A percentile compares a stretch with the other conserved stretches of the same genome.
Conservation (phyloP, 2,113 vertebrate species). For the Stercorarius parasiticus region DNA sequence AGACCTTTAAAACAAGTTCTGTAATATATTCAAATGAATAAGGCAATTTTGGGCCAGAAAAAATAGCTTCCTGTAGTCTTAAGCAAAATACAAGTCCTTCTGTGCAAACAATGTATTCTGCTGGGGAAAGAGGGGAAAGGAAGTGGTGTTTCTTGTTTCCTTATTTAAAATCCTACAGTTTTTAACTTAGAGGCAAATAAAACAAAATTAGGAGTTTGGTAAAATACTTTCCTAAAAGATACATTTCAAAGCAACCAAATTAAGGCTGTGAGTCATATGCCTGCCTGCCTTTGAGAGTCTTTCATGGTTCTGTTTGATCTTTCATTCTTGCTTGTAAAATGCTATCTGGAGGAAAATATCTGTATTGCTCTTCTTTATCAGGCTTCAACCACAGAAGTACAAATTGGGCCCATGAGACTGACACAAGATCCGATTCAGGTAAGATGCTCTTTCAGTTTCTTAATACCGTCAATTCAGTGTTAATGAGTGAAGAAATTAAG, state of each 20-base stretch:
- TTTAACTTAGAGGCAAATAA: background rate
- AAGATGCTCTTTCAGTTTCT: background rate
- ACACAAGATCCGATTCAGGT: slow-evolving; percentile 94
- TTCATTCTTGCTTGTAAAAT: background rate
- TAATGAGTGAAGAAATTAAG: background rate
- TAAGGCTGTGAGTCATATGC: background rate
- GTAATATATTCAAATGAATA: background rate
- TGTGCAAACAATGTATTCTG: background rate
- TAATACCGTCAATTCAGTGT: background rate
- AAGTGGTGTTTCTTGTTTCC: background rate
- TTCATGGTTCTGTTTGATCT: slow-evolving; percentile 6
- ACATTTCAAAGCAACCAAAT: background rate
- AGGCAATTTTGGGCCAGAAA: background rate
- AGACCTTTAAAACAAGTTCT: background rate
- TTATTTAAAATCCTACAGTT: background rate
- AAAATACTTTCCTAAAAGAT: background rate
- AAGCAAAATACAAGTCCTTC: background rate
- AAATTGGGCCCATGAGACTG: slow-evolving; percentile 92
- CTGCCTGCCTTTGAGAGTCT: background rate
- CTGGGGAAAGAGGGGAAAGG: background rate
- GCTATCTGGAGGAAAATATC: background rate
- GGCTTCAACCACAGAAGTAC: slow-evolving; percentile 87
- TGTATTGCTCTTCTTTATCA: slow-evolving; percentile 66
- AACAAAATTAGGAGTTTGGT: background rate
- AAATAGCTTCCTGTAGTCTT: background rate